These are phyloP conservation scores for Papilio polytes DNA, from an alignment of 1,140 invertebrate genomes.

Conservation along the genomic window DNA sequence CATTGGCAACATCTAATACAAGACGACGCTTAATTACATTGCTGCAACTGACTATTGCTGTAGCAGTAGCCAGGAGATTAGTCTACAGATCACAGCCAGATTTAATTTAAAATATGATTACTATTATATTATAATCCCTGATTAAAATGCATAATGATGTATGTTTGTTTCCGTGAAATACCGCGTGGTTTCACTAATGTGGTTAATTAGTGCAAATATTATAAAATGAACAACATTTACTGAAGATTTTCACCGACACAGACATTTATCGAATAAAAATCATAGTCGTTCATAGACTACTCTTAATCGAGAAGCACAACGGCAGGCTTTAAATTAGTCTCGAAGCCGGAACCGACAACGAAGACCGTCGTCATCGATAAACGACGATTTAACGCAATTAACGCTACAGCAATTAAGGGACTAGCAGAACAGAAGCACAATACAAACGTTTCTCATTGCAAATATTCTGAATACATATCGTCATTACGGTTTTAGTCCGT, in stretches of 20 bases:
- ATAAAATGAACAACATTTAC: not conserved
- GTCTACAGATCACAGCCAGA: not conserved
- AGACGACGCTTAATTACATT: not conserved
- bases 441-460: not conserved
- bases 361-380: slow-evolving; percentile 25
- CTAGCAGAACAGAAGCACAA: slow-evolving; percentile 18
- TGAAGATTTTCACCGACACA: not conserved
- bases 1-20: slow-evolving; percentile 19
- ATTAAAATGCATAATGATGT: not conserved
- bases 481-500: not conserved
- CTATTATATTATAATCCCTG: not conserved
- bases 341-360: slow-evolving; percentile 17
- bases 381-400: slow-evolving; percentile 24
- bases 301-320: not conserved
- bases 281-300: not conserved
- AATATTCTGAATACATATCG: not conserved
- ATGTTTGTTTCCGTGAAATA: too few relatives aligned
- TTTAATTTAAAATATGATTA: not conserved
- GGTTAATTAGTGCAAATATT: not conserved
- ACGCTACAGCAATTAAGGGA: not conserved
- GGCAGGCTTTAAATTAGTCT: slow-evolving; percentile 8
- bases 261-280: not conserved
- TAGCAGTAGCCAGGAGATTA: not conserved
- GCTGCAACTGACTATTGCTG: not conserved
- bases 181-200: not conserved